A percentile compares a stretch with the other conserved stretches of the same genome.
Evolutionary conservation across 1,140 invertebrate genomes (phyloP).

Genomic region (Hestina assimilis): DNA sequence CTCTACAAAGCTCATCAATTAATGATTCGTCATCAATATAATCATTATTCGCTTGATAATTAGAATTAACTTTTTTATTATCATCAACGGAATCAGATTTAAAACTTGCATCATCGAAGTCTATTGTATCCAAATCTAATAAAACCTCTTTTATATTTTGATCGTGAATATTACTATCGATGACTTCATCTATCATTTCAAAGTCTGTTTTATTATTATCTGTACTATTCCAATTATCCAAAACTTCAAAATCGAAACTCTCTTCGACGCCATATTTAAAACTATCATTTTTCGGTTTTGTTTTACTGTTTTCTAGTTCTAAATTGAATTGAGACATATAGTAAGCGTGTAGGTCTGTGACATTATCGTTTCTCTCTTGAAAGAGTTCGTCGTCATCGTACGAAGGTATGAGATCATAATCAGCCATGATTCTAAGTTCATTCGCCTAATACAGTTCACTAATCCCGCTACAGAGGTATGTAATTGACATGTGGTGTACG

Average conservation of each 20-base stretch:
- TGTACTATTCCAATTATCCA: slow-evolving; percentile 48
- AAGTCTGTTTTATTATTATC: slow-evolving; percentile 51
- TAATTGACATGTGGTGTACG: slow-evolving; percentile 66
- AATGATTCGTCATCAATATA: slow-evolving; percentile 71
- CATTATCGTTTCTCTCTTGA: slow-evolving; percentile 53
- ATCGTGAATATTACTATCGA: slow-evolving; percentile 62
- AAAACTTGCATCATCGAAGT: slow-evolving; percentile 59
- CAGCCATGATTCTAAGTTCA: slow-evolving; percentile 65
- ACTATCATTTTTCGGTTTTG: slow-evolving; percentile 47
- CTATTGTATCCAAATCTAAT: slow-evolving; percentile 65
- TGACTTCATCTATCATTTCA: slow-evolving; percentile 59
- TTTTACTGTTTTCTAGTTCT: slow-evolving; percentile 60
- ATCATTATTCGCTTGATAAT: slow-evolving; percentile 51
- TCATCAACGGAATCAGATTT: slow-evolving; percentile 45
- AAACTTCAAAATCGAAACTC: slow-evolving; percentile 68
- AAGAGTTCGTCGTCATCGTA: slow-evolving; percentile 57
- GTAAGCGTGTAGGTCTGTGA: slow-evolving; percentile 66
- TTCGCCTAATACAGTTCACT: slow-evolving; percentile 68
- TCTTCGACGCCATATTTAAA: slow-evolving; percentile 66
- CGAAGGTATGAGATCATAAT: slow-evolving; percentile 60
- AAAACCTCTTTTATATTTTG: slow-evolving; percentile 70
- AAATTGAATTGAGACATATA: slow-evolving; percentile 73
- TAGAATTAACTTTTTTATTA: slow-evolving; percentile 39
- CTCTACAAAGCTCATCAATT: slow-evolving; percentile 66
- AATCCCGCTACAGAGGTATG: slow-evolving; percentile 54